phyloP scores from a whole-genome alignment of 2,113 vertebrate species.

The Urocolius indicus region DNA sequence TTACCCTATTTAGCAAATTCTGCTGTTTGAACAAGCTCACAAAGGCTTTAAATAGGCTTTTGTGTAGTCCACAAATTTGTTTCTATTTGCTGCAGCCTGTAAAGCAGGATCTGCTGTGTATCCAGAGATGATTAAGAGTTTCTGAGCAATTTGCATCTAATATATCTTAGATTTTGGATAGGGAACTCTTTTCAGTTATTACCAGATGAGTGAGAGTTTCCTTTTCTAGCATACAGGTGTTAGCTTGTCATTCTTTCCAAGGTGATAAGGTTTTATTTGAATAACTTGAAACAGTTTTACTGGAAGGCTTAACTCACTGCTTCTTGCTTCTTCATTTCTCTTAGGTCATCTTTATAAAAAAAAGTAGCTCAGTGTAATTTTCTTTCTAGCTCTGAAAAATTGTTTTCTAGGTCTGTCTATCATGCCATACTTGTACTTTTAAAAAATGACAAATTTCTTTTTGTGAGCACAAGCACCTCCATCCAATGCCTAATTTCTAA shows the following conservation, averaged over 20 bases:
- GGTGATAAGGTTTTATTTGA: background rate
- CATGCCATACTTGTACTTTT: background rate
- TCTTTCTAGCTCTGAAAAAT: background rate
- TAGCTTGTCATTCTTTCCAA: background rate
- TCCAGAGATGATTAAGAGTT: background rate
- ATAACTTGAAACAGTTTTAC: background rate
- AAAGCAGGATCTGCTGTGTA: background rate
- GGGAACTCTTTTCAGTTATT: background rate
- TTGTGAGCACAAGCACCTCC: background rate
- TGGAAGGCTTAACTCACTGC: background rate
- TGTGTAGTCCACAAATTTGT: background rate
- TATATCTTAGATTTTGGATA: background rate
- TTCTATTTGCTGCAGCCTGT: background rate
- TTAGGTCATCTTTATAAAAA: background rate
- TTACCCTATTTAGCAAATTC: background rate
- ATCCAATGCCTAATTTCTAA: background rate
- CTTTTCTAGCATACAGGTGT: background rate
- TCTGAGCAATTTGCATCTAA: background rate
- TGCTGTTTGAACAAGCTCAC: background rate
- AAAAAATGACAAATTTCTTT: background rate
- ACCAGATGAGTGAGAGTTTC: background rate
- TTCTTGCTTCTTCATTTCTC: background rate
- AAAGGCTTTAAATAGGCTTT: background rate
- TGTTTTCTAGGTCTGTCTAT: background rate
- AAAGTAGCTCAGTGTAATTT: background rate